Evolutionary conservation across 1,140 invertebrate species (phyloP).

Genomic region (Ceratoteleas bidentatus): DNA sequence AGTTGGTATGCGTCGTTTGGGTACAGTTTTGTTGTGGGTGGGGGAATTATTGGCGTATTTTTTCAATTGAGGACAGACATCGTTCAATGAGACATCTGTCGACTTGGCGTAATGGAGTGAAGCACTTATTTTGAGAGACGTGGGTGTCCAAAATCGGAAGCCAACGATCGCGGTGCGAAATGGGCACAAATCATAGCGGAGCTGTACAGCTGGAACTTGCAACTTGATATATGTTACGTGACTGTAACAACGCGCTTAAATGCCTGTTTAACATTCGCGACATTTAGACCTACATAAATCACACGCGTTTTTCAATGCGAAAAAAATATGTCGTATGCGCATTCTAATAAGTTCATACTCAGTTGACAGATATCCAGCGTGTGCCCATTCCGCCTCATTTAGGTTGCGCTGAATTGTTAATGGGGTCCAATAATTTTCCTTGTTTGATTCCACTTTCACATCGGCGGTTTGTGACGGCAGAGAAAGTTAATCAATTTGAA

Average conservation of each 20-base stretch:
- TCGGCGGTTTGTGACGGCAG: neutral
- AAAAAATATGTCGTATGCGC: slow-evolving; percentile 45
- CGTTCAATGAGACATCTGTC: no score
- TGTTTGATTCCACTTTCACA: neutral
- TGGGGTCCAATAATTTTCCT: neutral
- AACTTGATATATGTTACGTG: slow-evolving; percentile 47
- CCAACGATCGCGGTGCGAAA: slow-evolving; percentile 26
- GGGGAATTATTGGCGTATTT: no score
- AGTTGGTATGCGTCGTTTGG: no score
- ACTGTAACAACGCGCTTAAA: slow-evolving; percentile 52
- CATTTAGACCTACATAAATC: slow-evolving; percentile 59
- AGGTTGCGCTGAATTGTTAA: slow-evolving; percentile 17
- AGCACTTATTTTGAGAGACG: no score
- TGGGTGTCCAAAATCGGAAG: neutral
- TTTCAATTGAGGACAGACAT: no score
- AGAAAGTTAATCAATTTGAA: neutral
- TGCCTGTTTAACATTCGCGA: slow-evolving; percentile 56
- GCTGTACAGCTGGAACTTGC: slow-evolving; percentile 38
- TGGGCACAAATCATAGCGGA: slow-evolving; percentile 36
- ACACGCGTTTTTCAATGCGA: slow-evolving; percentile 45
- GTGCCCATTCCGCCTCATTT: slow-evolving; percentile 17
- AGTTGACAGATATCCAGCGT: slow-evolving; percentile 21
- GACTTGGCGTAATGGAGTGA: no score
- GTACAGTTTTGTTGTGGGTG: no score
- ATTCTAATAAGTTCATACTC: slow-evolving; percentile 37